Conservation (phyloP, 2,888 invertebrate genomes). For the Itoplectis maculator region DNA sequence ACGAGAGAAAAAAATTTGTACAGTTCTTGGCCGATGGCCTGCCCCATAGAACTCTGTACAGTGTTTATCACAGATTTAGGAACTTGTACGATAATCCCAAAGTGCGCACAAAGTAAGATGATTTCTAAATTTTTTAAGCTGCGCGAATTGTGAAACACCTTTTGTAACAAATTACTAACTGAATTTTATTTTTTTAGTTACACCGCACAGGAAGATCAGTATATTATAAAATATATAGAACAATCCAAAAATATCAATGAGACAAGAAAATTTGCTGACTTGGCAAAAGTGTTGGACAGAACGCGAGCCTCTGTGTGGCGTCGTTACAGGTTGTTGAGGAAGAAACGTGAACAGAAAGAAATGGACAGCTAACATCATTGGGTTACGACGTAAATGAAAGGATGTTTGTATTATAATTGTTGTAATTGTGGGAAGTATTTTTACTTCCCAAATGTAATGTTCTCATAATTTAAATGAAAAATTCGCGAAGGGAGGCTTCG, state of each 20-base stretch:
- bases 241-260: slow-evolving; percentile 67
- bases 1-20: slow-evolving; percentile 77
- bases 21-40: slow-evolving; percentile 80
- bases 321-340: slow-evolving; percentile 74
- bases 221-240: slow-evolving; percentile 76
- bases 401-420: not conserved
- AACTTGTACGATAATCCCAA: slow-evolving; percentile 69
- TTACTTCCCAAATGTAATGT: not conserved
- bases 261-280: slow-evolving; percentile 73
- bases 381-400: not conserved
- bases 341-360: not conserved
- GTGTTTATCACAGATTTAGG: slow-evolving; percentile 80
- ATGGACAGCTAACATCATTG: not conserved
- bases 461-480: not conserved
- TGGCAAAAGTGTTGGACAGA: slow-evolving; percentile 78
- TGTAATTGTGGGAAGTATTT: not conserved
- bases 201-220: slow-evolving; percentile 73
- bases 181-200: slow-evolving; percentile 72
- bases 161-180: slow-evolving; percentile 66
- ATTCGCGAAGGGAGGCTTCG: not conserved
- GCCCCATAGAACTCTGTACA: slow-evolving; percentile 78
- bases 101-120: slow-evolving; percentile 67
- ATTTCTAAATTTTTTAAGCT: not conserved
- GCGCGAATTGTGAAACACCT: not conserved
- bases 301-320: slow-evolving; percentile 81